These are phyloP conservation scores for Schmidtea mediterranea DNA, from an alignment of 1,140 invertebrate genomes.

Conservation along the genomic window DNA sequence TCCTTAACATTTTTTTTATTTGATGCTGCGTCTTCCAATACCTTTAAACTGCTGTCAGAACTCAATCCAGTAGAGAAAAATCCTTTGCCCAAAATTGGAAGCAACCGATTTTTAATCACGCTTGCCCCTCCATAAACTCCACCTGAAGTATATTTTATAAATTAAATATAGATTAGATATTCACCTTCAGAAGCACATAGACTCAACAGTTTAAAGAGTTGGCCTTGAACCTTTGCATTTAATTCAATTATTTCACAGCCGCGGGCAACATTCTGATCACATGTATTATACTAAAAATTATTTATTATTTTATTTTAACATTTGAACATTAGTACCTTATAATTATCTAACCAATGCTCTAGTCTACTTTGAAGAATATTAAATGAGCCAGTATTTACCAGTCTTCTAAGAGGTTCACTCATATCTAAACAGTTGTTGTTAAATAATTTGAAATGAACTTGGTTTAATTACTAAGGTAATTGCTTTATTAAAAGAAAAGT, in stretches of 20 bases:
- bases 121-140: conserved; percentile 22
- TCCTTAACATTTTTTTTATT: conserved; percentile 20
- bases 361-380: conserved; percentile 21
- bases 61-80: conserved; percentile 18
- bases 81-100: conserved; percentile 20
- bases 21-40: conserved; percentile 16
- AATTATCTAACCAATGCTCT: conserved; percentile 19
- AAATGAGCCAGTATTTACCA: conserved; percentile 23
- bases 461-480: too few species aligned
- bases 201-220: conserved; percentile 23
- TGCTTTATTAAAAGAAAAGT: too few species aligned
- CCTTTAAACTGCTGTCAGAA: conserved; percentile 16
- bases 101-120: conserved; percentile 19
- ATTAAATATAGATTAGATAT: background rate
- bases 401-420: conserved; percentile 20
- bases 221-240: conserved; percentile 23
- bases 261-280: conserved; percentile 23
- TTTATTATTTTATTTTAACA: background rate
- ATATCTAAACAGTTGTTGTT: conserved; percentile 8
- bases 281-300: conserved; percentile 22
- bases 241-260: conserved; percentile 24
- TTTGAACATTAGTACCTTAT: conserved; percentile 14
- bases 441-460: too few species aligned
- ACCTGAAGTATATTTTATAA: conserved; percentile 11
- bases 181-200: conserved; percentile 21